Percentiles rank a stretch among this genome's conserved stretches.
Evolutionary conservation across 2,888 invertebrate species (phyloP).

Genomic region (Agrilus cyanescens): DNA sequence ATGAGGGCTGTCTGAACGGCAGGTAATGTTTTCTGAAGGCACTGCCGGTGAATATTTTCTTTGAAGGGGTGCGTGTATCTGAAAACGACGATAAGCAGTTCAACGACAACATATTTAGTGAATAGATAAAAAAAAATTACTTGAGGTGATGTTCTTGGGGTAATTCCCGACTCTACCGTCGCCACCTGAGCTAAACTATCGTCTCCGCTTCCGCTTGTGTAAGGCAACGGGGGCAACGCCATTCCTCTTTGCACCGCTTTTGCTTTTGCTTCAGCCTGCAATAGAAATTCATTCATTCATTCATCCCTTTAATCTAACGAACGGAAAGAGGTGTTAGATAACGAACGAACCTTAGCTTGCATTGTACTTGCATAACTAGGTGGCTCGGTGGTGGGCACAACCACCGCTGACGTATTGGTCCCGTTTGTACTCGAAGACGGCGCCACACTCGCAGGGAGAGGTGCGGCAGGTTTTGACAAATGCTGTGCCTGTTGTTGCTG

Average conservation of each 20-base stretch:
- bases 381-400: constrained; percentile 70
- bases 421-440: constrained; percentile 35
- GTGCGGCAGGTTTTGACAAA: constrained; percentile 31
- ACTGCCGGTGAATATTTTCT: constrained; percentile 56
- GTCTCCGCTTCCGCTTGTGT: constrained; percentile 31
- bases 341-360: constrained; percentile 49
- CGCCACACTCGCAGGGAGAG: constrained; percentile 25
- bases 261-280: constrained; percentile 39
- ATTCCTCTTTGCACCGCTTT: constrained; percentile 58
- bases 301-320: constrained; percentile 9
- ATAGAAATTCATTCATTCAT: too few relatives aligned
- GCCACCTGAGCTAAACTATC: constrained; percentile 31
- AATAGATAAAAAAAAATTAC: constrained; percentile 12
- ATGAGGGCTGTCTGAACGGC: constrained; percentile 43
- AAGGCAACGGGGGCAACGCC: constrained; percentile 58
- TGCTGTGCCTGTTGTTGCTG: constrained; percentile 19
- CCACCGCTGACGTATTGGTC: constrained; percentile 18
- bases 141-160: constrained; percentile 38
- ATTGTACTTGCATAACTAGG: constrained; percentile 88
- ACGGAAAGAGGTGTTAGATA: constrained; percentile 18
- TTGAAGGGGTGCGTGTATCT: constrained; percentile 51
- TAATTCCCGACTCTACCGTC: constrained; percentile 36
- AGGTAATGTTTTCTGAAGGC: constrained; percentile 37
- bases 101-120: not conserved
- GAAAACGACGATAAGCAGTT: constrained; percentile 7